Evolutionary conservation across 2,113 vertebrate species (phyloP), one percentile per base, ranked within the genome.

Genomic region (Eidolon helvum): DNA sequence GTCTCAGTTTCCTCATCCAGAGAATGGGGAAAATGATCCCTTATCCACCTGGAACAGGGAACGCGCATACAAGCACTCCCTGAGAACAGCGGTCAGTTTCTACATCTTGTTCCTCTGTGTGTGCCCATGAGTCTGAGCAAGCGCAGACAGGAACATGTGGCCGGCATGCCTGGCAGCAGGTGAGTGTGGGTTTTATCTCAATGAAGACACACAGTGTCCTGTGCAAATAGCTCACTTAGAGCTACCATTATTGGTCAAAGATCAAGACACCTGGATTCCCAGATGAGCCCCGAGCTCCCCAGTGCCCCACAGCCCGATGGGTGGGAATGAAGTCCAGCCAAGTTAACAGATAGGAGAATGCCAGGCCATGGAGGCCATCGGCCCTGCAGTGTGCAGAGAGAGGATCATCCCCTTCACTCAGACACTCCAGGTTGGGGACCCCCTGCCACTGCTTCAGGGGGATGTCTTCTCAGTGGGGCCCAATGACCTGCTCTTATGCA

Each of bases 91-190:
- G 19, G 35, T 28, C 2, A 3, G 45, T 26, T 40, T 15, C 33
- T 0, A 0, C 3, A 33, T 55, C 68, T 38, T 22, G 1, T 21
- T 77, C 50, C n/a, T 65, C 48, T 7, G 19, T 18, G 0, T 0
- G 1, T 1, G 40, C 48, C 71, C 45, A 69, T 0, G 5, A 63
- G 16, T 35, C 43, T 10, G 33, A 22, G 26, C 59, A 50, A 45
- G 26, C 0, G 3, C 19, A 21, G 6, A 45, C 38, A 26, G 43
- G 24, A 50, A 57, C 19, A 57, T 3, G 18, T 53, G 43, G 12
- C 19, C 0, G 26, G 66, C 40, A 7, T 0, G 0, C 57, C 45
- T 4, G 63, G 48, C 15, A 35, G 48, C 28, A 40, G 48, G 28
- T 1, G 2, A 50, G 26, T 10, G 22, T 65, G 14, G 3, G 48